Conservation (phyloP, 2,797 vertebrate genomes). For the Pogoniulus pusillus region DNA sequence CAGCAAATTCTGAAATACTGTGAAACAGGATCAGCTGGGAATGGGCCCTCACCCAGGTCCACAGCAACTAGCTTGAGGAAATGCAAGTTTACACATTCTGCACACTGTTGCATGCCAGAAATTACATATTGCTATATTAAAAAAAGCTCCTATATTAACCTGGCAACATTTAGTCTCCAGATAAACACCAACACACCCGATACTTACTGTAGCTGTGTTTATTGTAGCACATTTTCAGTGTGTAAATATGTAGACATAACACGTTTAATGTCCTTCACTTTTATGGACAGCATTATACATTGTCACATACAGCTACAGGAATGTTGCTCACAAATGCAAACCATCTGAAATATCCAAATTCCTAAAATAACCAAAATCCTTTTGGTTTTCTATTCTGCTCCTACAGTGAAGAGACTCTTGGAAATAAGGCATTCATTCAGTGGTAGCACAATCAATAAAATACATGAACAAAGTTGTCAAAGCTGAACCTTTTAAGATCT, state of each 20-base stretch:
- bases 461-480: neutral
- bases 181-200: neutral
- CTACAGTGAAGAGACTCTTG: neutral
- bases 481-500: neutral
- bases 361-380: no score
- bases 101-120: neutral
- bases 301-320: neutral
- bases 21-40: neutral
- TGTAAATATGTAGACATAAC: conserved; percentile 30
- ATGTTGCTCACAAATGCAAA: neutral
- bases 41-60: neutral
- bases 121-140: neutral
- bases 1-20: neutral
- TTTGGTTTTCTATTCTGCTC: conserved; percentile 36
- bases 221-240: conserved; percentile 44
- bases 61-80: neutral
- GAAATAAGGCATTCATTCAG: conserved; percentile 45
- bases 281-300: neutral
- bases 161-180: neutral
- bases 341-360: conserved; percentile 15
- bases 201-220: conserved; percentile 39
- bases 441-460: neutral
- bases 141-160: neutral
- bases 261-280: neutral
- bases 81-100: neutral